Percentiles rank a stretch among this genome's conserved stretches.
Evolutionary conservation across 1,140 invertebrate species (phyloP).

Genomic region (Platyscapa corneri): DNA sequence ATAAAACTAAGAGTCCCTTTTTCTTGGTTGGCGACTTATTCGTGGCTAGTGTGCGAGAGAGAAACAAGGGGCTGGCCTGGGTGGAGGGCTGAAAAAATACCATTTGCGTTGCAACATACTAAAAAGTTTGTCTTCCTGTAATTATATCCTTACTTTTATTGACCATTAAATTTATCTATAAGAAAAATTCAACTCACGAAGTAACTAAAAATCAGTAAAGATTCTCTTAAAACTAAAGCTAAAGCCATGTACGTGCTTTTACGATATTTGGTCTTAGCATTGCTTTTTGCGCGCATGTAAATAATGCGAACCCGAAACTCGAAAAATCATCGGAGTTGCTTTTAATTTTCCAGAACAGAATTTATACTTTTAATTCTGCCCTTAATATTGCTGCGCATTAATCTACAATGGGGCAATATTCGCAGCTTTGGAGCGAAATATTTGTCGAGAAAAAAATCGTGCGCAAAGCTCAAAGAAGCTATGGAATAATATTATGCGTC

Average conservation of each 20-base stretch:
- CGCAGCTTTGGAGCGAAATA: too few species aligned
- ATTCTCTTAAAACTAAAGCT: background rate
- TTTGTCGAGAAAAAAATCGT: too few species aligned
- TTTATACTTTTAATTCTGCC: background rate
- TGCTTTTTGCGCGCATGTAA: background rate
- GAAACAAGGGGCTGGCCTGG: background rate
- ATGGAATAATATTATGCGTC: too few species aligned
- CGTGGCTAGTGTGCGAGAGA: background rate
- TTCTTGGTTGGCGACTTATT: constrained; percentile 5
- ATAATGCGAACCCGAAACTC: background rate
- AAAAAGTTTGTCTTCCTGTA: constrained; percentile 15
- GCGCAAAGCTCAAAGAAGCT: too few species aligned
- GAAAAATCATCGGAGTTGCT: background rate
- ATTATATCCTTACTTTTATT: constrained; percentile 12
- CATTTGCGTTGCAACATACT: background rate
- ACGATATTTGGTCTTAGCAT: background rate
- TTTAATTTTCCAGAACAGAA: background rate
- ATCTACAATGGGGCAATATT: too few species aligned
- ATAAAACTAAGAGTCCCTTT: constrained; percentile 21
- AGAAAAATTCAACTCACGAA: constrained; percentile 10
- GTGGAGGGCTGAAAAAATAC: background rate
- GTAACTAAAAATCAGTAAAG: constrained; percentile 6
- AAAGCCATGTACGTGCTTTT: background rate
- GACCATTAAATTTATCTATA: constrained; percentile 1
- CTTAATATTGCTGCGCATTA: too few species aligned